These are phyloP conservation scores for Mactra quadrangularis DNA, from an alignment of 1,140 invertebrate species.

Conservation along the genomic window DNA sequence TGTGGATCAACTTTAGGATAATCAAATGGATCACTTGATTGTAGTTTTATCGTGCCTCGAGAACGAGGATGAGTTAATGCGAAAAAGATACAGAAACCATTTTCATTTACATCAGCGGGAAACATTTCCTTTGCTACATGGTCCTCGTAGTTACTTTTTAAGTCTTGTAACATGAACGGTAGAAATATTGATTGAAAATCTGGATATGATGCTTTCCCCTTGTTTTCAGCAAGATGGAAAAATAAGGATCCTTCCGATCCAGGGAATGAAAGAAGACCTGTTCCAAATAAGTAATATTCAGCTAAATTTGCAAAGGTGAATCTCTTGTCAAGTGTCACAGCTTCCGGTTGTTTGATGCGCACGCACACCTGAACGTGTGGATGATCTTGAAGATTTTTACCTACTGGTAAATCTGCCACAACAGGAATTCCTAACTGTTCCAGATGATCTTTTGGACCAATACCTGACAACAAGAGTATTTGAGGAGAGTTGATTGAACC, in stretches of 20 bases:
- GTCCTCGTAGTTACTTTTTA: too few species aligned
- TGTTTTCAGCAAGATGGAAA: neutral
- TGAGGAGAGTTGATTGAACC: constrained; percentile 94
- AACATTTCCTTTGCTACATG: too few species aligned
- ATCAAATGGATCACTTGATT: constrained; percentile 89
- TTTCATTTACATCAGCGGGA: too few species aligned
- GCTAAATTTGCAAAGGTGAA: neutral
- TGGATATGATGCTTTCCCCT: neutral
- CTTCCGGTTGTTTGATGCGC: neutral
- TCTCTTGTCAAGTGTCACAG: neutral
- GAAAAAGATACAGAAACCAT: neutral
- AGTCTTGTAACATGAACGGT: too few species aligned
- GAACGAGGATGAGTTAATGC: constrained; percentile 67
- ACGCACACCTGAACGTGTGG: neutral
- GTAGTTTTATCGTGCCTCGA: constrained; percentile 72
- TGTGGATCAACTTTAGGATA: constrained; percentile 93
- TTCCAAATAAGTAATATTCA: neutral
- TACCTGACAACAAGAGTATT: constrained; percentile 94
- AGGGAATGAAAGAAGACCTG: neutral
- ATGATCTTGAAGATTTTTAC: constrained; percentile 38
- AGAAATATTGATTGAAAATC: constrained; percentile 17
- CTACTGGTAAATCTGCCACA: constrained; percentile 33
- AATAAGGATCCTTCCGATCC: constrained; percentile 11
- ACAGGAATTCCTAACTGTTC: constrained; percentile 26
- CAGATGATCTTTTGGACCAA: constrained; percentile 87